Base-by-base conservation (phyloP, 2,797 vertebrate species). In the Gambelia wislizenii region DNA sequence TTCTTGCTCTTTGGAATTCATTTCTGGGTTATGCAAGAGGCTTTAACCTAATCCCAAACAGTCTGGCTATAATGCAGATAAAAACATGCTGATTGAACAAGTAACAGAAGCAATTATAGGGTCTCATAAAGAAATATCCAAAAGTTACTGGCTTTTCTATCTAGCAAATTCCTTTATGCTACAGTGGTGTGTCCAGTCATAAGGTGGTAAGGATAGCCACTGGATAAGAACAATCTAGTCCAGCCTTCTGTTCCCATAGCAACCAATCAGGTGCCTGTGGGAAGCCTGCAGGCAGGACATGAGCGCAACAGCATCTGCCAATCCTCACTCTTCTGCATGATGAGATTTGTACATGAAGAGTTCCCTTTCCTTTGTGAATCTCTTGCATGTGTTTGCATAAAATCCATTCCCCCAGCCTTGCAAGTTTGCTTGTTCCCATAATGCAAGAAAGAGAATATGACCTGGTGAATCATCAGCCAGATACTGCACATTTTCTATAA, bases 31-130 rank as follows among this genome's bases (percentile, higher is more conserved):
- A 91, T 83, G 80, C 84, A 94, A 95, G 88, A 91, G 86, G 77
- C 85, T 86, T 91, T 89, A 91, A 89, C 42, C 56, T 86, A 87
- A 77, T 95, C 92, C 83, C 79, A 85, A 25, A 67, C 44, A 84
- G 89, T 16, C 22, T 84, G 77, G 84, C 90, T 83, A 70, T 69
- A 84, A 78, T 49, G 84, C 85, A 4, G 49, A 89, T 87, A 91
- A 42, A 13, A 89, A 87, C 36, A 91, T 93, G 91, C 78, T 18
- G 87, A 87, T 94, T 90, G 91, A 92, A 92, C 93, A 91, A 91
- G 89, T 70, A 67, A 76, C 33, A 82, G 81, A 72, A 84, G 74
- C 30, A 89, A 95, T 93, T 91, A 67, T 80, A 1, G 83, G 91
- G 92, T 93, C 75, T 14, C 75, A 92, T 47, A 82, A 20, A 75